Evolutionary conservation across 1,140 invertebrate species (phyloP), one percentile per base, ranked within the genome.

Genomic region (Brachystomella parvula): DNA sequence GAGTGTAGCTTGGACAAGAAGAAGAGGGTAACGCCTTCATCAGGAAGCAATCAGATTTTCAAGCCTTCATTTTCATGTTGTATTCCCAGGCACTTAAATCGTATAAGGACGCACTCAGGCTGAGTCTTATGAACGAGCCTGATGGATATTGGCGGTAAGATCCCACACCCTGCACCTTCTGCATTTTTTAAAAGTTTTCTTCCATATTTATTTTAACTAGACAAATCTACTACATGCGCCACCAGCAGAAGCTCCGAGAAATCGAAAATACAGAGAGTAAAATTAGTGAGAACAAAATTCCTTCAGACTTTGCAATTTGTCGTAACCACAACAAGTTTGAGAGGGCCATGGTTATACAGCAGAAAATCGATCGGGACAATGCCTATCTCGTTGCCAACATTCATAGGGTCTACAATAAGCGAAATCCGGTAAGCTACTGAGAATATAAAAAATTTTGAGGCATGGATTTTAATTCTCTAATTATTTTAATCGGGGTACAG

Each of bases 311-410:
- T 53, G 49, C 49, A 15, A 53, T 53, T 24, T 17, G 24, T 24
- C 6, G 49, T 12, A 53, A 53, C 15, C 12, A 53, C 24, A 53
- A 53, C 24, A 12, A 26, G 6, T 53, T 53, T 24, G 24, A 53
- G 12, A 12, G 49, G 12, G 9, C 49, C 12, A 53, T 15, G 21
- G 3, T 53, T 26, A 9, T 53, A 6, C 49, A 53, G 24, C 24
- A 12, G 24, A 53, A 24, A 53, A 59, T 59, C 21, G 57, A 59
- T 12, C 57, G 30, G 12, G 57, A 59, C 26, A 59, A 59, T 59
- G 57, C 57, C 21, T 12, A 29, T 15, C 57, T 59, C 26, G 6
- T 59, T 32, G 30, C 26, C 12, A 24, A 59, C 15, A 59, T 59
- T 59, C 57, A 59, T 15, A 28, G 15, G 24, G 30, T 59, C 30